These are phyloP conservation scores for Amphipoea lucens DNA, from an alignment of 2,888 invertebrate species.

Conservation along the genomic window DNA sequence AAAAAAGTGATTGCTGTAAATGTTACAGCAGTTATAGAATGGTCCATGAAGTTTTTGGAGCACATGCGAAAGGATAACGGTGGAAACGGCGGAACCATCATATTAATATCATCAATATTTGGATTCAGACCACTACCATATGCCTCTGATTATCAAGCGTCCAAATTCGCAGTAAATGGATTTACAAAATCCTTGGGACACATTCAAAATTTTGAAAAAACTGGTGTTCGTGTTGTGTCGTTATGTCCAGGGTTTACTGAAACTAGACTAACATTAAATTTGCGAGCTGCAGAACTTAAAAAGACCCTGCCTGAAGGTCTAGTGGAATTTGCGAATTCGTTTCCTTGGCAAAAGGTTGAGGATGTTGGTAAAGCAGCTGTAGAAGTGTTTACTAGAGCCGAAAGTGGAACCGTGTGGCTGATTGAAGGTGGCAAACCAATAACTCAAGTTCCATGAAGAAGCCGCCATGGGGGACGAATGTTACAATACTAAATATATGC, in stretches of 20 bases:
- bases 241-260: conserved; percentile 62
- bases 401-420: conserved; percentile 60
- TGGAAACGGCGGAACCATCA: conserved; percentile 89
- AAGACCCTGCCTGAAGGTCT: conserved; percentile 18
- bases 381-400: conserved; percentile 52
- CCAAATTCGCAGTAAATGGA: conserved; percentile 87
- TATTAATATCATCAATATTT: conserved; percentile 85
- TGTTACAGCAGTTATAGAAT: conserved; percentile 55
- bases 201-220: conserved; percentile 78
- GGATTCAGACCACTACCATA: conserved; percentile 53
- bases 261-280: conserved; percentile 3
- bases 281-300: conserved; percentile 14
- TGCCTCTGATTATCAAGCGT: conserved; percentile 72
- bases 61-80: conserved; percentile 87
- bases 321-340: conserved; percentile 25
- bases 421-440: conserved; percentile 52
- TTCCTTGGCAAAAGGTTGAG: conserved; percentile 71
- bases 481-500: background rate
- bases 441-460: conserved; percentile 18
- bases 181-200: conserved; percentile 82
- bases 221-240: conserved; percentile 73
- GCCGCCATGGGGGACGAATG: background rate
- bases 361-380: conserved; percentile 66
- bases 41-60: conserved; percentile 84
- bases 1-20: conserved; percentile 44